These are phyloP conservation scores for Actenoides hombroni DNA, from an alignment of 2,113 vertebrate species.

Conservation along the genomic window DNA sequence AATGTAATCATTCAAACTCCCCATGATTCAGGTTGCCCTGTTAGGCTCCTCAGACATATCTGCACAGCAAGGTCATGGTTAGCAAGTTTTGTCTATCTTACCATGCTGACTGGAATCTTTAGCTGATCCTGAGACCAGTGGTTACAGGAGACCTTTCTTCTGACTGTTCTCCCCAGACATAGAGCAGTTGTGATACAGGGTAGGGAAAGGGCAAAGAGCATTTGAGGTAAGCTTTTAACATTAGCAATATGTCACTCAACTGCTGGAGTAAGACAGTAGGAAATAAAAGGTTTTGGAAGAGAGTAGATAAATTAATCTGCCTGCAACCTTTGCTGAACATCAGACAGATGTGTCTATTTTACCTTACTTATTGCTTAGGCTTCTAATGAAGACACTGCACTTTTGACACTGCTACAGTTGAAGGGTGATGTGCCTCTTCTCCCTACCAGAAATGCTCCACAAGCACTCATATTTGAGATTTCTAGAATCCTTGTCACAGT, in stretches of 20 bases:
- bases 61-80: not conserved
- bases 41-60: not conserved
- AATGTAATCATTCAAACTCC: not conserved
- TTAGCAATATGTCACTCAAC: not conserved
- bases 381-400: not conserved
- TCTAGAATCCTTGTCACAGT: not conserved
- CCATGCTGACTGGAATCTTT: not conserved
- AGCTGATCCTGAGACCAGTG: not conserved
- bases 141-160: not conserved
- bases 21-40: not conserved
- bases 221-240: not conserved
- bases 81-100: not conserved
- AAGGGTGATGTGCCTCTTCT: not conserved
- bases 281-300: not conserved
- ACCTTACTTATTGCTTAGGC: not conserved
- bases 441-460: not conserved
- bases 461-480: not conserved
- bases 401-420: not conserved
- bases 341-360: slow-evolving; percentile 11
- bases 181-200: not conserved
- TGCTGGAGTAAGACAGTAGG: not conserved
- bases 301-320: slow-evolving; percentile 11
- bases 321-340: not conserved
- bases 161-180: not conserved
- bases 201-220: not conserved